phyloP scores from a whole-genome alignment of 64 coral and sea anemone genomes.

The Montipora capricornis region DNA sequence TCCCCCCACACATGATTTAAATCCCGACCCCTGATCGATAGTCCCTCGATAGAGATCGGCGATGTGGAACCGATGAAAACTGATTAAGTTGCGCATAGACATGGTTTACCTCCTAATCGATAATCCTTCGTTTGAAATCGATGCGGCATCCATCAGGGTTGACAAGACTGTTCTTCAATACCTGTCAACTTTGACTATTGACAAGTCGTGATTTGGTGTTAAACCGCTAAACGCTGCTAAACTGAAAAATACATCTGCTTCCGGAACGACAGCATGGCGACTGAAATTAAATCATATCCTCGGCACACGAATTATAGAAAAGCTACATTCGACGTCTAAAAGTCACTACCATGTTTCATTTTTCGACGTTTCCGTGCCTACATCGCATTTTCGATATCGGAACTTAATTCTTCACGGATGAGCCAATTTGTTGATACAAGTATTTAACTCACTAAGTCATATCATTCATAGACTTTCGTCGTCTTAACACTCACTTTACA shows the following conservation, averaged over 20 bases:
- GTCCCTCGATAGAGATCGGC: too few species aligned
- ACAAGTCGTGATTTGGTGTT: conserved; percentile 47
- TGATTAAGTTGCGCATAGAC: too few species aligned
- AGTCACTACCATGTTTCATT: neutral
- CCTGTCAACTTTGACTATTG: conserved; percentile 24
- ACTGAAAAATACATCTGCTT: conserved; percentile 9
- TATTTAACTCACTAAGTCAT: conserved; percentile 12
- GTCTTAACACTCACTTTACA: conserved; percentile 3
- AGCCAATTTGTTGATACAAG: conserved; percentile 13
- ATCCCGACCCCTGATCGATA: too few species aligned
- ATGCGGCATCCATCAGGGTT: neutral
- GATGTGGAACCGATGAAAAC: too few species aligned
- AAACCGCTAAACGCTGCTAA: conserved; percentile 4
- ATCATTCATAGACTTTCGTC: neutral
- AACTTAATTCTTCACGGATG: neutral
- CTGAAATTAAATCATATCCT: neutral
- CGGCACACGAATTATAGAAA: neutral
- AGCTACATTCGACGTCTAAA: neutral
- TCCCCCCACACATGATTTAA: too few species aligned
- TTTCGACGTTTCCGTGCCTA: too few species aligned
- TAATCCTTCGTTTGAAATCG: neutral
- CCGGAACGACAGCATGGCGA: conserved; percentile 27
- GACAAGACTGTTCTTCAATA: neutral
- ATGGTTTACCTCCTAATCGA: neutral
- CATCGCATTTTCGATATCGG: neutral